Evolutionary conservation across 2,888 invertebrate species (phyloP).

Genomic region (Macaria notata): DNA sequence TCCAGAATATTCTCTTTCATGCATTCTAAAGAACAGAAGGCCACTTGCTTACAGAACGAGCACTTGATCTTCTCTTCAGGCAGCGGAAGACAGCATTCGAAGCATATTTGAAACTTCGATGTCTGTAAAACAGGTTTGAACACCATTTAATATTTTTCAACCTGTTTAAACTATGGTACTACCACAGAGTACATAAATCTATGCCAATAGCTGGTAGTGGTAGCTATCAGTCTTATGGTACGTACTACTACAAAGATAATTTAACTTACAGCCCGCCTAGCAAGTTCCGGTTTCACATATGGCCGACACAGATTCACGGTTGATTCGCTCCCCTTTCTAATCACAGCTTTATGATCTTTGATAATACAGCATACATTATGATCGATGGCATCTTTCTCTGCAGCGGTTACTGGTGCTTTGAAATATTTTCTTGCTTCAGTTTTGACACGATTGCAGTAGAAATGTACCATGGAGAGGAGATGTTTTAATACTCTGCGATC

Average conservation of each 20-base stretch:
- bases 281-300: constrained; percentile 59
- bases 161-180: too few relatives aligned
- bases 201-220: too few relatives aligned
- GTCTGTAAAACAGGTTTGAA: constrained; percentile 39
- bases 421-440: constrained; percentile 4
- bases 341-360: constrained; percentile 42
- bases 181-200: too few relatives aligned
- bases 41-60: constrained; percentile 52
- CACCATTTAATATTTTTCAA: too few relatives aligned
- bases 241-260: too few relatives aligned
- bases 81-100: constrained; percentile 63
- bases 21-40: constrained; percentile 61
- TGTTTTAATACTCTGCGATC: constrained; percentile 52
- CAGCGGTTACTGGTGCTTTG: constrained; percentile 35
- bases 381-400: constrained; percentile 55
- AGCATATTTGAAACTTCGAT: constrained; percentile 63
- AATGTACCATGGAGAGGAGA: constrained; percentile 58
- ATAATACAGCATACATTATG: constrained; percentile 42
- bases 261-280: constrained; percentile 36
- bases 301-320: constrained; percentile 40
- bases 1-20: constrained; percentile 48
- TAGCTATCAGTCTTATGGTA: too few relatives aligned
- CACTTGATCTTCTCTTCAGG: constrained; percentile 49
- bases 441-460: constrained; percentile 41
- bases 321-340: constrained; percentile 18